Conservation (phyloP, 2,888 invertebrate species). For the Drosophila borealis region DNA sequence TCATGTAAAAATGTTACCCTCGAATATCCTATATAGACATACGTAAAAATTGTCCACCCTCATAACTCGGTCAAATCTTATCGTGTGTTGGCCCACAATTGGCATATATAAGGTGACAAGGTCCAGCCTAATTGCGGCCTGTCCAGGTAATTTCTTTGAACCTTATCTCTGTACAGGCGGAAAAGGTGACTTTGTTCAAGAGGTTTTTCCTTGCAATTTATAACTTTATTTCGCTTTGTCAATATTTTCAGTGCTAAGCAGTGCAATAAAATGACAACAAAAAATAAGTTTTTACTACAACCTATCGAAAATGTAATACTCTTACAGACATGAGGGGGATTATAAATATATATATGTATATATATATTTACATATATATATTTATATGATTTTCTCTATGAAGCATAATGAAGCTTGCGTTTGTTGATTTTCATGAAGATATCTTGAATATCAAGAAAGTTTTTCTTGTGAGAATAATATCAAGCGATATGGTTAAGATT, state of each 20-base stretch:
- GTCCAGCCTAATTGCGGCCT: slow-evolving; percentile 14
- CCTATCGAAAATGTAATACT: neutral
- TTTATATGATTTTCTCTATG: neutral
- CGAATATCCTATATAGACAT: too few relatives aligned
- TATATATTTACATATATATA: neutral
- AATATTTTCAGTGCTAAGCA: slow-evolving; percentile 30
- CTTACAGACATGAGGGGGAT: neutral
- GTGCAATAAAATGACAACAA: slow-evolving; percentile 19
- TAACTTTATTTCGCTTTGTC: slow-evolving; percentile 39
- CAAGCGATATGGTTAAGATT: too few relatives aligned
- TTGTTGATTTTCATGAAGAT: too few relatives aligned
- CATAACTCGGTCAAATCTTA: too few relatives aligned
- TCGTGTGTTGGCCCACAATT: neutral
- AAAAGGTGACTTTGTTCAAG: slow-evolving; percentile 48
- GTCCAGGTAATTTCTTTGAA: slow-evolving; percentile 21
- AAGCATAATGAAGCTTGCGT: too few relatives aligned
- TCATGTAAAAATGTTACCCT: too few relatives aligned
- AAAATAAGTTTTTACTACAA: neutral
- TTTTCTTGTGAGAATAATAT: too few relatives aligned
- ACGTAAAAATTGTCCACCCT: too few relatives aligned
- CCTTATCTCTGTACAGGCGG: slow-evolving; percentile 38
- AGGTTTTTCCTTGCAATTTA: slow-evolving; percentile 54
- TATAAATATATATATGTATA: neutral
- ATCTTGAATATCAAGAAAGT: too few relatives aligned
- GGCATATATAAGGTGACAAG: slow-evolving; percentile 26